Evolutionary conservation across 2,797 vertebrate species (phyloP).

Genomic region (Picus viridis): DNA sequence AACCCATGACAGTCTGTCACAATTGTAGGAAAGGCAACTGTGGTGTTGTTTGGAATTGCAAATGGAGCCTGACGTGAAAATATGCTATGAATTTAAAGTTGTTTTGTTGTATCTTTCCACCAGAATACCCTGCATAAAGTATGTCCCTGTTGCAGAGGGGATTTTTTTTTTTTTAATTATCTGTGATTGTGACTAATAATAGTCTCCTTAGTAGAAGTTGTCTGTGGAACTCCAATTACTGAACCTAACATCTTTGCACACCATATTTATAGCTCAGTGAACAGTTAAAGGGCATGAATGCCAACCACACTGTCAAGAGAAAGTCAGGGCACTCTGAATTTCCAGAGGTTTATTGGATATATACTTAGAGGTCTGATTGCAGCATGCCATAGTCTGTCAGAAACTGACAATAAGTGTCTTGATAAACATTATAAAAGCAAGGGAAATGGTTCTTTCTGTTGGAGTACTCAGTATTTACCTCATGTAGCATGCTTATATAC

Average conservation of each 20-base stretch:
- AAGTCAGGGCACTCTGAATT: not conserved
- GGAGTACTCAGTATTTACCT: not conserved
- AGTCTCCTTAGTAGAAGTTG: not conserved
- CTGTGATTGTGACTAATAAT: not conserved
- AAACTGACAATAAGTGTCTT: not conserved
- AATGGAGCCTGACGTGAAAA: not conserved
- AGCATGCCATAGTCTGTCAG: not conserved
- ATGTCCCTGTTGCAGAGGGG: not conserved
- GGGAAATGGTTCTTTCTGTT: not conserved
- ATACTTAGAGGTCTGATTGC: not conserved
- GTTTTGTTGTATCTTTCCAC: not conserved
- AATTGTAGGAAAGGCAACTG: not conserved
- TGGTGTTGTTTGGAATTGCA: not conserved
- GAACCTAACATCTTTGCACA: not conserved
- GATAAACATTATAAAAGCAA: not conserved
- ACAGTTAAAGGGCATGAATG: not conserved
- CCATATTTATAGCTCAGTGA: not conserved
- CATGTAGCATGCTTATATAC: not conserved
- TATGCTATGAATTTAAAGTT: not conserved
- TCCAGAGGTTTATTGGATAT: not conserved
- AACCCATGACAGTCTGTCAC: not conserved
- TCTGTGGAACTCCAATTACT: not conserved
- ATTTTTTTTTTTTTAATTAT: not conserved
- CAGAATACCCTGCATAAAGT: not conserved
- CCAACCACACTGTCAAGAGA: not conserved